These are phyloP conservation scores for Sinocyclocheilus rhinocerous DNA, from an alignment of 2,113 vertebrate genomes.

Conservation along the genomic window DNA sequence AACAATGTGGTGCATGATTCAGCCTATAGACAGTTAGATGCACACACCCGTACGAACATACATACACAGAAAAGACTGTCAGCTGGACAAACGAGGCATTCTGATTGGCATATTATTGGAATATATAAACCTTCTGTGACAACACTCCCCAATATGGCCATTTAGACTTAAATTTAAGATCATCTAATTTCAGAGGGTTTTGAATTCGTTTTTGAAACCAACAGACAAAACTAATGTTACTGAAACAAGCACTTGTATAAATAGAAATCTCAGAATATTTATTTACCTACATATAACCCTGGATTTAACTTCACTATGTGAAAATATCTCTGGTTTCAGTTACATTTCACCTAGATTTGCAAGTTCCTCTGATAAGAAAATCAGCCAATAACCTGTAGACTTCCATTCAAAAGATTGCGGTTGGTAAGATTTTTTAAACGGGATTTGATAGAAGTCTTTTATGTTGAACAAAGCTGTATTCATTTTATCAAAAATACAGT, in stretches of 20 bases:
- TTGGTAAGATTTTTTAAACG: neutral
- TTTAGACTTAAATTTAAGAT: neutral
- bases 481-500: too few relatives aligned
- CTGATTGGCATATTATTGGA: slow-evolving; percentile 39
- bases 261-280: neutral
- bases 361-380: neutral
- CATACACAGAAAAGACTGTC: neutral
- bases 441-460: neutral
- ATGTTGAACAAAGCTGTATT: too few relatives aligned
- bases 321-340: neutral
- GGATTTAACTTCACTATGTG: neutral
- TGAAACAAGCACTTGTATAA: neutral
- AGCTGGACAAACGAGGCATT: slow-evolving; percentile 17
- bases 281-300: neutral
- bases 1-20: neutral
- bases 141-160: too few relatives aligned
- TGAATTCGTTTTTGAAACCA: neutral
- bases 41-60: slow-evolving; percentile 7
- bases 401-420: neutral
- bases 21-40: neutral
- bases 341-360: neutral
- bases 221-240: neutral
- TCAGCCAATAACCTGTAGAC: neutral
- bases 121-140: too few relatives aligned
- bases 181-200: neutral